Conservation (phyloP, 1,140 invertebrate species). For the Teleopsis dalmanni region DNA sequence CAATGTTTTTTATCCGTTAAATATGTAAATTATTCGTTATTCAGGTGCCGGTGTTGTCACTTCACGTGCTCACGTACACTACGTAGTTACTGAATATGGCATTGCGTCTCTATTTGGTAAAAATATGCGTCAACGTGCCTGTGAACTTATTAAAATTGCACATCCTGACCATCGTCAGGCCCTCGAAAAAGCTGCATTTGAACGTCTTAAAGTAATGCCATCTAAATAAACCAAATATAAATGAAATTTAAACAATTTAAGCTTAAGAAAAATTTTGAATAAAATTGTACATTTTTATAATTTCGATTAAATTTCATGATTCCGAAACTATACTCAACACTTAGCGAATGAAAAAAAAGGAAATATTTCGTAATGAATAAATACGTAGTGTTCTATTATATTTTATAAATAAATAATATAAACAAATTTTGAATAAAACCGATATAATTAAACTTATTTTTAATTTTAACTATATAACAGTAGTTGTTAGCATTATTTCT, state of each 20-base stretch:
- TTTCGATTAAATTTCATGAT: too few relatives aligned
- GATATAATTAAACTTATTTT: too few relatives aligned
- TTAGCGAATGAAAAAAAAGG: too few relatives aligned
- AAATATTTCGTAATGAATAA: too few relatives aligned
- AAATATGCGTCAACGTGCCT: conserved; percentile 76
- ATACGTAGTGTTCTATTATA: too few relatives aligned
- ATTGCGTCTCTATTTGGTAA: conserved; percentile 88
- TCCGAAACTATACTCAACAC: too few relatives aligned
- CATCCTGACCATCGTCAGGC: conserved; percentile 81
- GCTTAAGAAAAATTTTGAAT: background rate
- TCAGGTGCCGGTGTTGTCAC: conserved; percentile 90
- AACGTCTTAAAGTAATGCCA: conserved; percentile 83
- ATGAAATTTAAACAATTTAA: background rate
- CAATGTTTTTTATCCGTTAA: too few relatives aligned
- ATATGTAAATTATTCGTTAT: conserved; percentile 17
- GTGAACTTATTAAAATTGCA: conserved; percentile 81
- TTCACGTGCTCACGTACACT: conserved; percentile 83
- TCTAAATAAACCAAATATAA: conserved; percentile 48
- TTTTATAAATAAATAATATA: too few relatives aligned
- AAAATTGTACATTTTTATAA: too few relatives aligned
- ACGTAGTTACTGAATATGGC: conserved; percentile 88
- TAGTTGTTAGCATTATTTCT: too few relatives aligned
- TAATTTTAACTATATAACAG: too few relatives aligned
- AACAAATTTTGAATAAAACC: too few relatives aligned
- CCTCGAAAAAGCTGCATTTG: conserved; percentile 82